Conservation (phyloP, 2,113 vertebrate species). For the Carettochelys insculpta region DNA sequence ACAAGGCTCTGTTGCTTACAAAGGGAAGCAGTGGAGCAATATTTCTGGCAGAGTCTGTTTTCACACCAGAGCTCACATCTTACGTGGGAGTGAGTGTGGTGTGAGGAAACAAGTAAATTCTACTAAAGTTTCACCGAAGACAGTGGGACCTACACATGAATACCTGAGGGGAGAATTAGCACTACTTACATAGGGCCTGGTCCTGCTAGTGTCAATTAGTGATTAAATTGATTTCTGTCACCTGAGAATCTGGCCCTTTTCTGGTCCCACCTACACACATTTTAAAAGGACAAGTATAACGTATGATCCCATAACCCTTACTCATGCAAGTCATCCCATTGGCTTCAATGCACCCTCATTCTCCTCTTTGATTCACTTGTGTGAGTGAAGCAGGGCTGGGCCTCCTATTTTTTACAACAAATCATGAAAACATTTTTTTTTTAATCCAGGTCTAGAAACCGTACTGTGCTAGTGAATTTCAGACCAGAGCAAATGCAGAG, state of each 20-base stretch:
- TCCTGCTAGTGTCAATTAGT: not conserved
- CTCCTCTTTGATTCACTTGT: not conserved
- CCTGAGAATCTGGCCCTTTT: not conserved
- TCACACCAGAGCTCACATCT: not conserved
- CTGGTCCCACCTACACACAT: not conserved
- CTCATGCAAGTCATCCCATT: not conserved
- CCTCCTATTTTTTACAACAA: not conserved
- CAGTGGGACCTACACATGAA: not conserved
- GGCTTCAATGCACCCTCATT: not conserved
- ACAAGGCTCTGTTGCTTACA: slow-evolving; percentile 15
- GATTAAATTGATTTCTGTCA: not conserved
- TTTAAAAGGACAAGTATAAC: not conserved
- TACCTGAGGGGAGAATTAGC: not conserved
- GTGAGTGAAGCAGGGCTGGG: not conserved
- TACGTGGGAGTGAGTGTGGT: slow-evolving; percentile 4
- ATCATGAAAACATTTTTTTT: not conserved
- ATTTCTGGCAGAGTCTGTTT: not conserved
- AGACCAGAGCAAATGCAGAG: not conserved
- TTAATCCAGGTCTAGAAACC: not conserved
- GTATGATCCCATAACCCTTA: not conserved
- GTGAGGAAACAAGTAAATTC: slow-evolving; percentile 36
- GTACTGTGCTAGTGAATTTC: not conserved
- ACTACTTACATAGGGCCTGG: not conserved
- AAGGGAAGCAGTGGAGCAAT: slow-evolving; percentile 29
- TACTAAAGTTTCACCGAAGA: not conserved